phyloP scores from a whole-genome alignment of 2,113 vertebrate genomes.

The Bubalus kerabau region DNA sequence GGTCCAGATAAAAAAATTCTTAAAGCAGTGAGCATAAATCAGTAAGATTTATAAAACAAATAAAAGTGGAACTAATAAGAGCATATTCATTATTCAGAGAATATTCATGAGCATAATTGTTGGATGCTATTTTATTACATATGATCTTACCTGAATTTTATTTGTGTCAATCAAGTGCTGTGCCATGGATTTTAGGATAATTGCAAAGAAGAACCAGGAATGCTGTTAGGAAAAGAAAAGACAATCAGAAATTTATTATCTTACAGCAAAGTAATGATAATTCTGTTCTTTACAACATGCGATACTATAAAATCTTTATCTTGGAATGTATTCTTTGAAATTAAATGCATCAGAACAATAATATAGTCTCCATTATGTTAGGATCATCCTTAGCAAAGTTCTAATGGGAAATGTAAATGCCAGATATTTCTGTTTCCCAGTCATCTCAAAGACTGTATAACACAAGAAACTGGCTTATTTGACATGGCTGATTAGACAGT shows the following conservation, averaged over 20 bases:
- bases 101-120: not conserved
- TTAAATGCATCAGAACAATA: not conserved
- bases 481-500: not conserved
- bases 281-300: not conserved
- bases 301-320: not conserved
- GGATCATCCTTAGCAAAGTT: not conserved
- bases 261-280: not conserved
- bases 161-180: constrained; percentile 91
- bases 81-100: not conserved
- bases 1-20: not conserved
- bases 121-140: not conserved
- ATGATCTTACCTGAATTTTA: constrained; percentile 85
- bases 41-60: not conserved
- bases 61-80: not conserved
- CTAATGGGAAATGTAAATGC: not conserved
- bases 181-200: constrained; percentile 96
- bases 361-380: not conserved
- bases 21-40: not conserved
- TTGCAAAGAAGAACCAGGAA: constrained; percentile 97
- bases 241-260: not conserved
- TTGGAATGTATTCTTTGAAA: not conserved
- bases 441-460: not conserved
- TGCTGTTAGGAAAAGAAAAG: constrained; percentile 82
- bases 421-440: not conserved
- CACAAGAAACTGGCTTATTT: not conserved